Evolutionary conservation across 2,797 vertebrate species (phyloP).

Genomic region (Cyclura pinguis): DNA sequence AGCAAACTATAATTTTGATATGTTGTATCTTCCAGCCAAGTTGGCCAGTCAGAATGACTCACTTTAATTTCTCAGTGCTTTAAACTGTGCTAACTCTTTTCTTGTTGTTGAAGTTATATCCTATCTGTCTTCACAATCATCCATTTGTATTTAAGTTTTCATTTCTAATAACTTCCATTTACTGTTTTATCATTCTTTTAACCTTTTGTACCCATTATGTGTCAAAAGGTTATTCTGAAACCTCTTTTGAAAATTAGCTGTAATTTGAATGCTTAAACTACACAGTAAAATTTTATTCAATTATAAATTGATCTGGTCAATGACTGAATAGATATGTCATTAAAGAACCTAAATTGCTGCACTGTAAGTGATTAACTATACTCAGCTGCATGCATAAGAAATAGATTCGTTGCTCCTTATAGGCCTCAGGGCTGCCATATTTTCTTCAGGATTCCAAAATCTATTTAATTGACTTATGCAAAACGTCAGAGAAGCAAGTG

Average conservation of each 20-base stretch:
- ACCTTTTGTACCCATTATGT: slow-evolving; percentile 1
- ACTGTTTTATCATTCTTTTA: slow-evolving; percentile 21
- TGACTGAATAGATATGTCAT: slow-evolving; percentile 4
- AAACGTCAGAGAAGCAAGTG: background rate
- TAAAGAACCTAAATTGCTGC: background rate
- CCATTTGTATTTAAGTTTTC: slow-evolving; percentile 12
- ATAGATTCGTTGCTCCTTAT: background rate
- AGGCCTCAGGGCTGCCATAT: slow-evolving; percentile 1
- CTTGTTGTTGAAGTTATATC: background rate
- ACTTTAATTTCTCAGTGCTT: background rate
- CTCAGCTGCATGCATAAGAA: background rate
- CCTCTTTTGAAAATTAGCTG: slow-evolving; percentile 9
- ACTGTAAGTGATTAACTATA: slow-evolving; percentile 1
- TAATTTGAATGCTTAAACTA: slow-evolving; percentile 20
- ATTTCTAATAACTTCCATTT: slow-evolving; percentile 24
- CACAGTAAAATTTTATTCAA: slow-evolving; percentile 22
- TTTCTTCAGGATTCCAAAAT: background rate
- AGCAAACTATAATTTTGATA: background rate
- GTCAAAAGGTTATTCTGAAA: slow-evolving; percentile 7
- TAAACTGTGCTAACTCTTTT: background rate
- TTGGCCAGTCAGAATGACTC: background rate
- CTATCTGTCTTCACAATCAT: background rate
- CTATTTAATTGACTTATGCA: slow-evolving; percentile 19
- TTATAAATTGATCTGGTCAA: slow-evolving; percentile 30
- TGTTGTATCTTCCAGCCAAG: background rate